phyloP scores from a whole-genome alignment of 2,797 vertebrate genomes.

The Sebastiscus tertius region DNA sequence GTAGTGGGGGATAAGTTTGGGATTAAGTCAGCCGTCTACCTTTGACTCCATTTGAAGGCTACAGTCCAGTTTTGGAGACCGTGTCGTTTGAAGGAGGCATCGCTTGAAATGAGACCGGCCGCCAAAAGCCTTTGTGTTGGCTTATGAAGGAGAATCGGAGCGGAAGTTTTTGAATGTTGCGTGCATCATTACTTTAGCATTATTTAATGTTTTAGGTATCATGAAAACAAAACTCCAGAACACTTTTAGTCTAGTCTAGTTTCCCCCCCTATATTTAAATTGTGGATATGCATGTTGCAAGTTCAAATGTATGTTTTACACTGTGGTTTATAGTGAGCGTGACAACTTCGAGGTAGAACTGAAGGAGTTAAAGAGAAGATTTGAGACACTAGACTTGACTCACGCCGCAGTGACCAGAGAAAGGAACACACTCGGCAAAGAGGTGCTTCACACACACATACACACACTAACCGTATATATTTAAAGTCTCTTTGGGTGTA shows the following conservation, averaged over 20 bases:
- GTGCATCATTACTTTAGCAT: background rate
- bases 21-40: background rate
- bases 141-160: background rate
- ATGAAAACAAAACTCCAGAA: background rate
- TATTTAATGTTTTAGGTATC: background rate
- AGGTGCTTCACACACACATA: slow-evolving; percentile 80
- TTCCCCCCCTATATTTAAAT: background rate
- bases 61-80: background rate
- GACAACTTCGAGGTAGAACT: slow-evolving; percentile 90
- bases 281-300: background rate
- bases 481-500: background rate
- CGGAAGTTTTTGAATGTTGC: background rate
- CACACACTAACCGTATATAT: background rate
- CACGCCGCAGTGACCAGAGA: slow-evolving; percentile 87
- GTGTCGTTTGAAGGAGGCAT: background rate
- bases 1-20: too few relatives aligned
- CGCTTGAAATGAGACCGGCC: background rate
- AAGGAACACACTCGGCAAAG: slow-evolving; percentile 89
- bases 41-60: background rate
- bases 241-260: background rate
- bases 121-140: background rate
- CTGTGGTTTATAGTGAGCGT: slow-evolving; percentile 85
- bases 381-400: slow-evolving; percentile 86
- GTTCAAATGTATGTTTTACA: background rate
- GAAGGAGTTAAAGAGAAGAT: slow-evolving; percentile 86